Evolutionary conservation across 37 sponge, comb jelly and placozoan species (phyloP), one percentile per base, ranked within the genome.

Genomic region (Ephydatia muelleri): DNA sequence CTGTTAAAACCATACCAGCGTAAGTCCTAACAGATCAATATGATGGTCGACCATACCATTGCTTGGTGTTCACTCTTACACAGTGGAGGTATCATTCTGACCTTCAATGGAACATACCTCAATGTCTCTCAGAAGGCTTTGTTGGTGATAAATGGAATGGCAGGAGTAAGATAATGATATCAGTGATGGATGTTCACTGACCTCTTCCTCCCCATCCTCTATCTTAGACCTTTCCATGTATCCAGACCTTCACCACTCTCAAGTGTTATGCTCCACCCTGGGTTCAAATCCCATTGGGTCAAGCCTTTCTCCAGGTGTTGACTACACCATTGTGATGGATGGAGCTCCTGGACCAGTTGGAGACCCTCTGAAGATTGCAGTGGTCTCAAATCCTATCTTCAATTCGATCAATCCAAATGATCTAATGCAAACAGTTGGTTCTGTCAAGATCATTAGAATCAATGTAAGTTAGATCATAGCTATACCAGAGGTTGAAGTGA

Each of bases 61-160:
- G 57, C 57, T 82, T 81, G 30, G 25, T 77, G 25, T 31, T 22
- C 69, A 38, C 28, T 76, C 2, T 36, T 33, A 33, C 43, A 14
- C 83, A 91, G 91, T 30, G 91, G 91, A 78, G 91, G 91, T 31
- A 79, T 86, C 35, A 82, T 49, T 5, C 21, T 91, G 23, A 66
- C 30, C 28, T 86, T 91, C 75, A 86, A 49, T 38, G 91, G 91
- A 72, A 72, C 43, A 35, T 43, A 86, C 78, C 66, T 91, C 5
- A 67, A 91, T 77, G 82, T 82, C 5, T 66, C 82, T 13, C 79
- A 73, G 65, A 29, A 85, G 11, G 87, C 91, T 23, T 38, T 73
- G 35, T 68, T 86, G 28, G 37, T 26, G 19, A 31, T 81, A 35
- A 75, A 49, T 85, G 76, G 49, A 27, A 37, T 1, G 25, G 36